Evolutionary conservation across 2,888 invertebrate genomes (phyloP), one percentile per base, ranked within the genome.

Genomic region (Lagria hirta): DNA sequence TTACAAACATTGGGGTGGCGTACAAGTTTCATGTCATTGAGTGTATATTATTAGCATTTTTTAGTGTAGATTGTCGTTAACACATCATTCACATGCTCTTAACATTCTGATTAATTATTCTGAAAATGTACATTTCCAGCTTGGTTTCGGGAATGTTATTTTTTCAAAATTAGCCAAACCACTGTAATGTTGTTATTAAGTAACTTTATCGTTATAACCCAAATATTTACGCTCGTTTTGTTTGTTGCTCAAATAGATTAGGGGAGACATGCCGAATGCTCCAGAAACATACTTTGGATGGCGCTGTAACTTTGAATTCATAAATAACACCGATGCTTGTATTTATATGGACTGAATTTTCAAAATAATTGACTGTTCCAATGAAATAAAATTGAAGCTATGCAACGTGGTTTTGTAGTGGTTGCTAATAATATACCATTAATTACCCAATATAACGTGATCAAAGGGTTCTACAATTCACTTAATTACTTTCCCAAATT

Each of bases 161-260:
- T 33, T 21, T 13, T 4, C 7, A 2, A 18, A 18, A 10, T 22
- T 23, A 11, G n/a, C n/a, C n/a, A 22, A 34, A 5, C 8, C 23
- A 12, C 12, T 10, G 6, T 12, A 18, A 7, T 17, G 18, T 10
- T 3, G 5, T 8, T 15, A 15, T 15, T 34, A 23, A 18, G 22
- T 35, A 23, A 35, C 11, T 12, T 26, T 36, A 36, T 36, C 27
- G 21, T 14, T 13, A 37, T 37, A 37, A 29, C 29, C 37, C 13
- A 32, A 40, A 41, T 41, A 33, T 33, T 41, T 32, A 40, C 32
- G 12, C 24, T 28, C 29, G 14, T 18, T 18, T 5, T 37, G 15
- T 37, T 37, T 37, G 37, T 27, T 24, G 14, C 20, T 27, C 27
- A 36, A 36, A 36, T 18, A 37, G 38, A 36, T 37, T 37, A 15